phyloP scores from a whole-genome alignment of 2,113 vertebrate species.

The Gadus chalcogrammus region DNA sequence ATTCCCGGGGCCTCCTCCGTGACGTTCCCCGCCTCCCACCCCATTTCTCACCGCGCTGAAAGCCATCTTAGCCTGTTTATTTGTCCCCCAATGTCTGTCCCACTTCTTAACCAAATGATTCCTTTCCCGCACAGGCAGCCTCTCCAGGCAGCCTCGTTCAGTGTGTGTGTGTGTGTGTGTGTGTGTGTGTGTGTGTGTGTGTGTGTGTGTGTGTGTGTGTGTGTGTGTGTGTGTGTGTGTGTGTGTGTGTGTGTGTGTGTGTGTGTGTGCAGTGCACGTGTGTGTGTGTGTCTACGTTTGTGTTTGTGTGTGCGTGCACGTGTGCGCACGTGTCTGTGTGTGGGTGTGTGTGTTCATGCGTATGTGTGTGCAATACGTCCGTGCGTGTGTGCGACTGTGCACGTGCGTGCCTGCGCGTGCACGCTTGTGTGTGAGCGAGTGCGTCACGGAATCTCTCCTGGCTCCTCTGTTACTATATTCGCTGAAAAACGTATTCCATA shows the following conservation, averaged over 20 bases:
- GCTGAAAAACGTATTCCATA: constrained; percentile 54
- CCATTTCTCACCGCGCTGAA: constrained; percentile 22
- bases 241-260: too few species aligned
- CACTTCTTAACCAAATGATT: constrained; percentile 28
- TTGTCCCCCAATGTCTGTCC: constrained; percentile 44
- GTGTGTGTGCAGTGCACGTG: constrained; percentile 1
- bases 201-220: neutral
- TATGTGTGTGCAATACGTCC: too few species aligned
- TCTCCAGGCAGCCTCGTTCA: neutral
- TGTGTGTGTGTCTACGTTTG: too few species aligned
- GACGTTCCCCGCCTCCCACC: constrained; percentile 26
- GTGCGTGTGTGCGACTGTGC: neutral
- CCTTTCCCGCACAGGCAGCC: constrained; percentile 28
- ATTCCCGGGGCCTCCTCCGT: constrained; percentile 25
- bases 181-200: constrained; percentile 10
- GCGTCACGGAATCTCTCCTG: constrained; percentile 29
- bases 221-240: constrained; percentile 21
- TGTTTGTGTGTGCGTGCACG: constrained; percentile 8
- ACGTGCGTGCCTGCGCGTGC: too few species aligned
- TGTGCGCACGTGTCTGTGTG: too few species aligned
- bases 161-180: constrained; percentile 25
- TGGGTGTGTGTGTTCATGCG: too few species aligned
- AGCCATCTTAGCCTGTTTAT: constrained; percentile 30
- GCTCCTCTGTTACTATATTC: constrained; percentile 41
- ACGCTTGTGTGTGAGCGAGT: too few species aligned